These are phyloP conservation scores for Baryphthengus martii DNA, from an alignment of 2,113 vertebrate species.

Conservation along the genomic window DNA sequence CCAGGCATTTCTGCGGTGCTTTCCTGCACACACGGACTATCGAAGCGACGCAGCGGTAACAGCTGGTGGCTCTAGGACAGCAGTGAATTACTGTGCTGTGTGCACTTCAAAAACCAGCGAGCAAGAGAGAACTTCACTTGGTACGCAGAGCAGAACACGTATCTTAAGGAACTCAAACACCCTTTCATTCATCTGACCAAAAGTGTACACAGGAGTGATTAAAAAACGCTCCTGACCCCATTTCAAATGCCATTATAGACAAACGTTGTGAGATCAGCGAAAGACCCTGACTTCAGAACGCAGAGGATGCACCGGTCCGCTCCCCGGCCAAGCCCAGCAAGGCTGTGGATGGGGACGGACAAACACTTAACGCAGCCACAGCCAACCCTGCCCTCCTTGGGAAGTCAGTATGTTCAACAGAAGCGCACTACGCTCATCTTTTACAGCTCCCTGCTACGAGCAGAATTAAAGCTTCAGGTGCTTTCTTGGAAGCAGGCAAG, in stretches of 20 bases:
- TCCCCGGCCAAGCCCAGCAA: not conserved
- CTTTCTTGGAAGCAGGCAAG: not conserved
- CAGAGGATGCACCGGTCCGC: rapidly evolving
- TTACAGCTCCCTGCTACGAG: not conserved
- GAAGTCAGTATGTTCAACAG: not conserved
- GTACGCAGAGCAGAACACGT: not conserved
- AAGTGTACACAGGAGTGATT: not conserved
- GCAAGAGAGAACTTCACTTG: not conserved
- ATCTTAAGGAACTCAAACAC: not conserved
- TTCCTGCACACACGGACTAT: not conserved
- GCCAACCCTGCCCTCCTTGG: not conserved
- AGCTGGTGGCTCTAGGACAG: not conserved
- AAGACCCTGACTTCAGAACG: not conserved
- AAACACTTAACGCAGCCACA: not conserved
- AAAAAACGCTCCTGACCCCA: not conserved
- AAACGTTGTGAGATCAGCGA: not conserved
- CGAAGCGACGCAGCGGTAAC: not conserved
- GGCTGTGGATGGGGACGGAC: not conserved
- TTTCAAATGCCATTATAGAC: not conserved
- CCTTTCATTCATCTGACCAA: not conserved
- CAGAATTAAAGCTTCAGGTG: not conserved
- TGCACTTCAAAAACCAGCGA: too few species aligned
- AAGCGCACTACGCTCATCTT: not conserved
- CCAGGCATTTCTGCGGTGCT: not conserved
- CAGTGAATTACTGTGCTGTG: not conserved